A percentile compares a stretch with the other conserved stretches of the same genome.
Conservation (phyloP, 92 coral and sea anemone genomes). For the Zoanthus gigantus region DNA sequence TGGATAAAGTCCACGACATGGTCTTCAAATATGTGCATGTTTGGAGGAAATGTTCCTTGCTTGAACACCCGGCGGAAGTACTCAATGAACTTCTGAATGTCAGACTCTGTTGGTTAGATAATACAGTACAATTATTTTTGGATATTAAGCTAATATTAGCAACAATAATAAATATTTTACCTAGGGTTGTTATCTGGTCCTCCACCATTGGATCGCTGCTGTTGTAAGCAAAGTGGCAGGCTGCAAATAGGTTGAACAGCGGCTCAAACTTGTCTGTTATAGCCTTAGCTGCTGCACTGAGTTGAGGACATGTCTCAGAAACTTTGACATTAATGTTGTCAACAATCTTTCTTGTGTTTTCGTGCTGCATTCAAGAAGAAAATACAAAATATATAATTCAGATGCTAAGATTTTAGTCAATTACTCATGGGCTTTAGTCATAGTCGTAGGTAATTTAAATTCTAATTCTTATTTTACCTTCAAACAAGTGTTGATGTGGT, state of each 20-base stretch:
- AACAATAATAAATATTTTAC: neutral
- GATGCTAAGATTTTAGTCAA: neutral
- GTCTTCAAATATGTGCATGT: slow-evolving; percentile 18
- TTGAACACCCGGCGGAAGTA: slow-evolving; percentile 10
- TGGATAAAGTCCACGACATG: slow-evolving; percentile 7
- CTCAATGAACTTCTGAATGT: slow-evolving; percentile 1
- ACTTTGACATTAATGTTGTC: neutral
- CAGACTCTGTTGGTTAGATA: slow-evolving; percentile 4
- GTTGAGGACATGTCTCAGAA: neutral
- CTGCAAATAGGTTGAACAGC: slow-evolving; percentile 24
- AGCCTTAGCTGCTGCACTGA: neutral
- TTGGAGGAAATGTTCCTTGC: slow-evolving; percentile 14
- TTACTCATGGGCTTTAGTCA: neutral
- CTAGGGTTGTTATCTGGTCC: slow-evolving; percentile 1
- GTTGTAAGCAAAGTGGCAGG: slow-evolving; percentile 35
- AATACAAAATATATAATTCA: slow-evolving; percentile 13
- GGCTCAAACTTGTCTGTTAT: neutral
- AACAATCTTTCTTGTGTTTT: slow-evolving; percentile 24
- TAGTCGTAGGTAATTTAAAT: neutral
- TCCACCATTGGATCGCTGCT: slow-evolving; percentile 22
- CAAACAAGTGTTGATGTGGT: slow-evolving; percentile 42
- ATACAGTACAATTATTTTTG: neutral
- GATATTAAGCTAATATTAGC: neutral
- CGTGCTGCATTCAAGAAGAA: neutral
- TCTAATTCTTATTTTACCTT: neutral